Base-by-base conservation (phyloP, 1,140 invertebrate species). In the Penaeus chinensis region DNA sequence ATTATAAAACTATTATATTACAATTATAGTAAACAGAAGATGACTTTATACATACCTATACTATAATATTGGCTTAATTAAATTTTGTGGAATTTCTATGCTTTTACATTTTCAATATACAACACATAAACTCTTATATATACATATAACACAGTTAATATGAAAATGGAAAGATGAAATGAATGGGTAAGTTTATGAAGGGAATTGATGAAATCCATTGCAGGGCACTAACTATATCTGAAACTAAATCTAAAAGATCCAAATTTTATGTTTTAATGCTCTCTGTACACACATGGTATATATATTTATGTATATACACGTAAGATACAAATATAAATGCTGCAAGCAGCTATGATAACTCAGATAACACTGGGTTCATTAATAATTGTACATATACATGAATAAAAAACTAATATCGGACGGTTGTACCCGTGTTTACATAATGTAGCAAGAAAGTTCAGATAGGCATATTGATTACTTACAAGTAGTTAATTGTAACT, bases 371-470 rank as follows among this genome's bases (percentile, higher is more conserved):
- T 83, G 71, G 74, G n/a, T 74, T 84, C 62, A 77, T 65, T 87
- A 32, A 82, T 77, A 76, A 87, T 82, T 87, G 86, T 87, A 87
- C 86, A 83, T 87, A 77, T 83, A 87, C 66, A 61, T 82, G 80
- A 87, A 87, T 87, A 87, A 80, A 87, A 87, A 87, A 87, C 86
- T 87, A 87, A 87, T 87, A 87, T 87, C 86, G 86, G 86, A 87
- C 86, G 86, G 86, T 54, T 82, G 80, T 87, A 87, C 86, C 86
- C 86, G 86, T 87, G 86, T 87, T 82, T 80, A 82, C 85, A 79
- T 63, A 87, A 87, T 82, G 81, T 82, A 87, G 86, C 81, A 82
- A 87, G 37, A 87, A 82, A 82, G 77, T 79, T 82, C 80, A 87
- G 65, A 47, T 76, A 76, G 60, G 65, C 80, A 76, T 82, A 82